Percentiles rank a stretch among this genome's conserved stretches.
Conservation (phyloP, 2,888 invertebrate genomes). For the Lottia scabra region DNA sequence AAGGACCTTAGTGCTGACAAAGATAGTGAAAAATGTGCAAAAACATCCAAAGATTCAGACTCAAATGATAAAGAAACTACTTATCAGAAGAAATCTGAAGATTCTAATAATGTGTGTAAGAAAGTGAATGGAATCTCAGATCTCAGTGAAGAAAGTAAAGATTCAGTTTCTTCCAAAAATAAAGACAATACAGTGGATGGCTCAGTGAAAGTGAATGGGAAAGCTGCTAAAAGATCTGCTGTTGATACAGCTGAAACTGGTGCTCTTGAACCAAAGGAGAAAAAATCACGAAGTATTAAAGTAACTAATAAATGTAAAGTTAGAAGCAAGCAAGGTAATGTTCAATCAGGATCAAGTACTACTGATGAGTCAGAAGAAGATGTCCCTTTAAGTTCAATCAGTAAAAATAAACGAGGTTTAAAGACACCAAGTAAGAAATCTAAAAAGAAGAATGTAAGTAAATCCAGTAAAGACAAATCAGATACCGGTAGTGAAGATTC, state of each 20-base stretch:
- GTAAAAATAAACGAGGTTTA: background rate
- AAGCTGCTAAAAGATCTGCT: slow-evolving; percentile 9
- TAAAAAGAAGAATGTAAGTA: background rate
- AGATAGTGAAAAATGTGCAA: too few relatives aligned
- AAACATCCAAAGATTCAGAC: background rate
- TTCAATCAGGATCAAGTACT: slow-evolving; percentile 72
- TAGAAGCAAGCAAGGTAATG: slow-evolving; percentile 77
- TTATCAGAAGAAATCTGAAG: slow-evolving; percentile 14
- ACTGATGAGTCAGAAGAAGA: slow-evolving; percentile 15
- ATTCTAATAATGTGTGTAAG: background rate
- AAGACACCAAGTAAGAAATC: background rate
- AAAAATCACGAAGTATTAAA: slow-evolving; percentile 27
- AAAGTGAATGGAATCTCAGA: too few relatives aligned
- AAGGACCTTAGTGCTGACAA: slow-evolving; percentile 9
- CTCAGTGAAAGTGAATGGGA: slow-evolving; percentile 52
- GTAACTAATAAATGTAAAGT: slow-evolving; percentile 68
- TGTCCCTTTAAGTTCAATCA: slow-evolving; percentile 3
- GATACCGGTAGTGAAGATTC: slow-evolving; percentile 10
- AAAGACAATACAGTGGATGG: slow-evolving; percentile 36
- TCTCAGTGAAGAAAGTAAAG: background rate
- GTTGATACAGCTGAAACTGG: slow-evolving; percentile 73
- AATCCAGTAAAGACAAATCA: slow-evolving; percentile 4
- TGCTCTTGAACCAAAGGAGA: slow-evolving; percentile 77
- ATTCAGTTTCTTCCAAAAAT: background rate
- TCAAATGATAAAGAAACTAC: slow-evolving; percentile 10